Conservation (phyloP, 1,140 invertebrate genomes). For the Mesaphorura yosii region DNA sequence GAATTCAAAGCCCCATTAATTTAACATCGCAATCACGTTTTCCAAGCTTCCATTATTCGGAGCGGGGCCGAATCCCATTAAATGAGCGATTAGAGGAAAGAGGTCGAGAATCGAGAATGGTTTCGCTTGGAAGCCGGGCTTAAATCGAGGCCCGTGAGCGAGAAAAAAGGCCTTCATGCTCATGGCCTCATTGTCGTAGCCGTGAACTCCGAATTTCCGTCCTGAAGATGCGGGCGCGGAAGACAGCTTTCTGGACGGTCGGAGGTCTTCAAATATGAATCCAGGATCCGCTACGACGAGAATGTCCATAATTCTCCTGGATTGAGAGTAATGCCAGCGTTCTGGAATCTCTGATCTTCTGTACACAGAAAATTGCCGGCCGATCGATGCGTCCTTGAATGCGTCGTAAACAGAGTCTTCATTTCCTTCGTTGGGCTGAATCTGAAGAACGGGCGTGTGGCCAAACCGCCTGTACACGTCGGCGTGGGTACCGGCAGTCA, state of each 20-base stretch:
- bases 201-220: slow-evolving; percentile 46
- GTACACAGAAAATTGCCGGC: slow-evolving; percentile 44
- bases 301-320: slow-evolving; percentile 45
- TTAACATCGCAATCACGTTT: too few species aligned
- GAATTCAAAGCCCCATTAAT: too few species aligned
- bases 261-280: slow-evolving; percentile 44
- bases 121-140: slow-evolving; percentile 33
- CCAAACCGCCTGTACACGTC: slow-evolving; percentile 40
- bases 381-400: slow-evolving; percentile 38
- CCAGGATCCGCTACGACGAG: slow-evolving; percentile 45
- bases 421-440: slow-evolving; percentile 45
- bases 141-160: slow-evolving; percentile 52
- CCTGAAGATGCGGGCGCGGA: neutral
- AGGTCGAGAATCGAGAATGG: slow-evolving; percentile 54
- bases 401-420: slow-evolving; percentile 40
- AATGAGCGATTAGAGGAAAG: slow-evolving; percentile 53
- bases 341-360: slow-evolving; percentile 44
- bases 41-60: slow-evolving; percentile 41
- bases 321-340: slow-evolving; percentile 45
- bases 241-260: too few species aligned
- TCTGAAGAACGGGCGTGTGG: slow-evolving; percentile 41
- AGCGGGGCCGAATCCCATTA: slow-evolving; percentile 43
- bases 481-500: too few species aligned
- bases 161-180: slow-evolving; percentile 57
- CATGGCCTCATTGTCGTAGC: slow-evolving; percentile 47